Evolutionary conservation across 1,140 invertebrate species (phyloP).

Genomic region (Hyphantria cunea): DNA sequence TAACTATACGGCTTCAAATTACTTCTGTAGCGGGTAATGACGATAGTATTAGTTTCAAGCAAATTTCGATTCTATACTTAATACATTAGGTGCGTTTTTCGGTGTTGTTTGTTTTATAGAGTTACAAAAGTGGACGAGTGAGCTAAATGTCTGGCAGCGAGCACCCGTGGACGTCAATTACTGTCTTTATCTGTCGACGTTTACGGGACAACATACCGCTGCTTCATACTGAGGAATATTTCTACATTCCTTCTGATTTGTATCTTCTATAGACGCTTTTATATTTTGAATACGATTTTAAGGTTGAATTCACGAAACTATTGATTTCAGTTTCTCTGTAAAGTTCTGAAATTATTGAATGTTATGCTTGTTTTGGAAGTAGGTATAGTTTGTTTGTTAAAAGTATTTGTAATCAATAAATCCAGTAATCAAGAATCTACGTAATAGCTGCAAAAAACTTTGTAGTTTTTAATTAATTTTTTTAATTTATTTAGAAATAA

Average conservation of each 20-base stretch:
- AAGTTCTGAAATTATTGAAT: no score
- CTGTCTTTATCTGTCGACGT: conserved; percentile 62
- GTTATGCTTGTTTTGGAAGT: no score
- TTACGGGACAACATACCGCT: conserved; percentile 36
- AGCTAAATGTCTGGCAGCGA: conserved; percentile 60
- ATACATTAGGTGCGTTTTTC: conserved; percentile 29
- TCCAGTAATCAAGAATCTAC: no score
- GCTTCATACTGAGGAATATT: conserved; percentile 4
- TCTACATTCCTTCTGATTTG: conserved; percentile 31
- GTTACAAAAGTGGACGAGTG: conserved; percentile 59
- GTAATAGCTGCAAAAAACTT: no score
- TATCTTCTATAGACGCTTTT: conserved; percentile 1
- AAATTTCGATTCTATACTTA: conserved; percentile 27
- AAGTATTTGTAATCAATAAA: no score
- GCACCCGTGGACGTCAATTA: conserved; percentile 70
- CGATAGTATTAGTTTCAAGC: conserved; percentile 41
- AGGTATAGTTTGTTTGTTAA: no score
- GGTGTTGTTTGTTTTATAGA: conserved; percentile 17
- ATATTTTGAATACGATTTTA: no score
- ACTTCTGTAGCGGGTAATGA: conserved; percentile 70
- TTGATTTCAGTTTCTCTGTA: no score
- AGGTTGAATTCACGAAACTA: no score
- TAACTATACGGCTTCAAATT: conserved; percentile 72
- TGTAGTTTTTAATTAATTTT: no score
- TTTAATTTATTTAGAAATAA: no score